phyloP scores from a whole-genome alignment of 2,797 vertebrate species.

The Amniataba percoides region DNA sequence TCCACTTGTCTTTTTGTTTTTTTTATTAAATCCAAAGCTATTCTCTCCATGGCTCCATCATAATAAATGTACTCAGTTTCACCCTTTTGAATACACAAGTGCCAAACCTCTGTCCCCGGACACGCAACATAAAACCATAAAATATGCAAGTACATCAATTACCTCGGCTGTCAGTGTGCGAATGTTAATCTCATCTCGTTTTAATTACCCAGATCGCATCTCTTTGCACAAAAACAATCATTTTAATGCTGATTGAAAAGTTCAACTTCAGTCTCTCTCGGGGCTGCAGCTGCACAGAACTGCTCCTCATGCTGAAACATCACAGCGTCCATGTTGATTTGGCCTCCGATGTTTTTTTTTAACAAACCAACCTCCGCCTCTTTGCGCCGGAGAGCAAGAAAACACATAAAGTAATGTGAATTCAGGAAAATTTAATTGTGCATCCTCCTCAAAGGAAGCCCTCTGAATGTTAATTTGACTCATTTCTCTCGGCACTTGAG shows the following conservation, averaged over 20 bases:
- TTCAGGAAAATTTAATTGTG: slow-evolving; percentile 1
- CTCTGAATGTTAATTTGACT: slow-evolving; percentile 13
- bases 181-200: slow-evolving; percentile 24
- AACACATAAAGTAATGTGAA: background rate
- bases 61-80: background rate
- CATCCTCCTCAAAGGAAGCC: background rate
- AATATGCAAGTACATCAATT: slow-evolving; percentile 2
- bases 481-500: background rate
- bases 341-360: background rate
- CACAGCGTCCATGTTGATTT: background rate
- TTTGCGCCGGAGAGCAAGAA: background rate
- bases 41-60: background rate
- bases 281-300: slow-evolving; percentile 14
- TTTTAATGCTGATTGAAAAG: slow-evolving; percentile 21
- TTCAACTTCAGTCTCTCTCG: background rate
- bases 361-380: background rate
- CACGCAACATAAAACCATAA: background rate
- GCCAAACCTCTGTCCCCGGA: background rate
- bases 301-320: background rate
- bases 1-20: background rate
- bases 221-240: background rate
- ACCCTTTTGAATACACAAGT: background rate
- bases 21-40: background rate
- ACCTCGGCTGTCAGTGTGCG: background rate
- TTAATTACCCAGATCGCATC: slow-evolving; percentile 33